Evolutionary conservation across 2,113 vertebrate species (phyloP), one percentile per base, ranked within the genome.

Genomic region (Phodopus roborovskii): DNA sequence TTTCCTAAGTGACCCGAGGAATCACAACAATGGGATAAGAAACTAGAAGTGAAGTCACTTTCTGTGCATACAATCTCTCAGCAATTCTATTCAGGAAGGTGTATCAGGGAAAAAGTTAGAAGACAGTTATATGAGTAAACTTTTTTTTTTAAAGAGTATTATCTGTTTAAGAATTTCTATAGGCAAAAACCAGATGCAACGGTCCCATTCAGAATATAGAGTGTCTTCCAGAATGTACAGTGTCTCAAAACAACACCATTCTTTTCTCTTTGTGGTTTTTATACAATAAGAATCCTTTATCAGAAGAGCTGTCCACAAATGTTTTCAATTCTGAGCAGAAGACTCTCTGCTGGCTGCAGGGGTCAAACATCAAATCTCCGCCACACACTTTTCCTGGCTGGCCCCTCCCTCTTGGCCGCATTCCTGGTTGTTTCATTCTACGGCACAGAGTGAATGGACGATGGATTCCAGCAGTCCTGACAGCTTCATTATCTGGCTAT

Each of bases 261-360:
- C 94, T 98, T 98, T 97, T 98, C 97, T 98, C 97, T 97, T 95
- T 97, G 98, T 97, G 97, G 97, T 95, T 98, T 98, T 98, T 90
- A 97, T 92, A 75, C 92, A 79, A 86, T 94, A 96, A 96, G 96
- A 98, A 98, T 98, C 97, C 90, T 98, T 97, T 95, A 97, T 95
- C 98, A 96, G 91, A 93, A 53, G 96, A 91, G 98, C 96, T 97
- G 94, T 98, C 97, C 96, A 98, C 98, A 98, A 98, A 97, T 48
- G 91, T 97, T 98, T 98, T 98, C 97, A 96, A 94, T 97, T 97
- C 91, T 92, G 64, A 96, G 89, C 84, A 58, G 94, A 91, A 97
- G 95, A 97, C 87, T 91, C 92, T 86, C 97, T 62, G 64, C n/a
- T 96, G 78, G 20, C 88, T 96, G 48, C 96, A 97, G 94, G 97